A percentile compares a stretch with the other conserved stretches of the same genome.
These are phyloP conservation scores for Encarsia formosa DNA, from an alignment of 2,888 invertebrate species.

Conservation along the genomic window DNA sequence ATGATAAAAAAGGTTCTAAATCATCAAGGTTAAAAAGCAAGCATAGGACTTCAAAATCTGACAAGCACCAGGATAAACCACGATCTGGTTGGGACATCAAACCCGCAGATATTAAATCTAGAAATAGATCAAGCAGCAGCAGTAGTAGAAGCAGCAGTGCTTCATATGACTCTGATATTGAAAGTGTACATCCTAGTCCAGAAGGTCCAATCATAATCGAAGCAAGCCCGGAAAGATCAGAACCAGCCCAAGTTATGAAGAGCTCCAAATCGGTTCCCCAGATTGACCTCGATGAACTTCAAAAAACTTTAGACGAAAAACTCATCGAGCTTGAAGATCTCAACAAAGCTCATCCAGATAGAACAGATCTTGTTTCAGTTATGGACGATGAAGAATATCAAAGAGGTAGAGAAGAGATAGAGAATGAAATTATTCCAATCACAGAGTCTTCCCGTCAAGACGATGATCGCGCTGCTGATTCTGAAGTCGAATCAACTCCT, in stretches of 20 bases:
- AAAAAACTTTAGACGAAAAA: constrained; percentile 23
- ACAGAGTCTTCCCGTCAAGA: no score
- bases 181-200: not conserved
- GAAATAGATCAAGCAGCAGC: no score
- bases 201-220: constrained; percentile 1
- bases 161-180: constrained; percentile 2
- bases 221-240: not conserved
- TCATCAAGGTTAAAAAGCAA: constrained; percentile 6
- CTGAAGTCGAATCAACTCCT: no score
- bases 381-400: not conserved
- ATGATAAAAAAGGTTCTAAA: constrained; percentile 12
- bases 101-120: no score
- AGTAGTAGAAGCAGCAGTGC: constrained; percentile 5
- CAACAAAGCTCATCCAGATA: constrained; percentile 20
- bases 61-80: constrained; percentile 2
- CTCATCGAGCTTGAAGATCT: constrained; percentile 22
- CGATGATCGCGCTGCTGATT: no score
- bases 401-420: not conserved
- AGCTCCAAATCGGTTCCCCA: not conserved
- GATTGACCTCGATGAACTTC: constrained; percentile 23
- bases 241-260: not conserved
- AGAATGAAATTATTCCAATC: no score
- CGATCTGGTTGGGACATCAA: constrained; percentile 25
- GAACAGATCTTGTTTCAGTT: not conserved
- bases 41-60: constrained; percentile 10